These are phyloP conservation scores for Sebastiscus tertius DNA, from an alignment of 2,797 vertebrate species.

Conservation along the genomic window DNA sequence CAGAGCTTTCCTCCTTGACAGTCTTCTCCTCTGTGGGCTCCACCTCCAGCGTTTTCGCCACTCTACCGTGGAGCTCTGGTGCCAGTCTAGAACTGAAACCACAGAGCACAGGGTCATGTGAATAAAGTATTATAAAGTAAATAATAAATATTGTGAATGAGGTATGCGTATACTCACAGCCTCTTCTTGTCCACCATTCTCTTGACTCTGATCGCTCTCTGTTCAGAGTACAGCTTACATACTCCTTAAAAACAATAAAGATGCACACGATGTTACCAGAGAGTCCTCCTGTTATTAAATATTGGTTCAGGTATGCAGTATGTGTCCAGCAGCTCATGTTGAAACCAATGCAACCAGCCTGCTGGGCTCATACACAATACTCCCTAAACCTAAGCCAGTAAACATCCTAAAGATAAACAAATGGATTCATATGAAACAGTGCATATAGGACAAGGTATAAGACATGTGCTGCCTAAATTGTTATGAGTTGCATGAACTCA, in stretches of 20 bases:
- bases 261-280: background rate
- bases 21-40: conserved; percentile 82
- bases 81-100: conserved; percentile 89
- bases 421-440: background rate
- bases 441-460: background rate
- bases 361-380: background rate
- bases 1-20: conserved; percentile 82
- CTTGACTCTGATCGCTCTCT: conserved; percentile 95
- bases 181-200: conserved; percentile 96
- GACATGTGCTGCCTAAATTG: background rate
- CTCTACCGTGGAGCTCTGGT: conserved; percentile 84
- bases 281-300: background rate
- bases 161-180: conserved; percentile 85
- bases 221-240: conserved; percentile 96
- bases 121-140: background rate
- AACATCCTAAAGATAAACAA: background rate
- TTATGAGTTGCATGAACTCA: conserved; percentile 60
- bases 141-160: background rate
- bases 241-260: conserved; percentile 83
- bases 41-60: conserved; percentile 65
- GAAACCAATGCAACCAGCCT: background rate
- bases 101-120: background rate
- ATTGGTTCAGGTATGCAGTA: background rate
- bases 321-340: background rate
- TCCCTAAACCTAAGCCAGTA: background rate